These are phyloP conservation scores for Lophochroa leadbeateri DNA, from an alignment of 2,113 vertebrate genomes.

Conservation along the genomic window DNA sequence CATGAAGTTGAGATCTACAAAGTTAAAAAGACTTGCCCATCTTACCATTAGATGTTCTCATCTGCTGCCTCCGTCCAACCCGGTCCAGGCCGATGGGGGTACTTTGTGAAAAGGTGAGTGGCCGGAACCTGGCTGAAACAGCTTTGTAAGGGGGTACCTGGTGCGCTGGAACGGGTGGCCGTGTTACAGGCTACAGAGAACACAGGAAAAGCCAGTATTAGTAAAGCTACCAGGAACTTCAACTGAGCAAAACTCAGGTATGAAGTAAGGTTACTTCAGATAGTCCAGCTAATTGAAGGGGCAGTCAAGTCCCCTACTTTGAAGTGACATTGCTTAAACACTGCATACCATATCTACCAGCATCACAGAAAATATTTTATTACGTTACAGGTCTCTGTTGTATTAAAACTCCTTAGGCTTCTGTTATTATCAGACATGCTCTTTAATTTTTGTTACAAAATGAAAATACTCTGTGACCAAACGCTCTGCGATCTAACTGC, in stretches of 20 bases:
- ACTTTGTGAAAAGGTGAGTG: conserved; percentile 90
- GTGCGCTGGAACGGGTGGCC: conserved; percentile 90
- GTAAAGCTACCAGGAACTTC: background rate
- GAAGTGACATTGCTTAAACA: background rate
- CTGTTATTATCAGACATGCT: background rate
- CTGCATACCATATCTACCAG: background rate
- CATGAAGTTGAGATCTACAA: background rate
- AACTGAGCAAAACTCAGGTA: background rate
- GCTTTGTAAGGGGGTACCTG: conserved; percentile 92
- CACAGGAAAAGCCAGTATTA: conserved; percentile 46
- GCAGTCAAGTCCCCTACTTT: background rate
- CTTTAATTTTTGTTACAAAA: background rate
- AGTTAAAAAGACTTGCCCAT: background rate
- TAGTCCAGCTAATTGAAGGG: background rate
- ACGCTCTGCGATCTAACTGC: background rate
- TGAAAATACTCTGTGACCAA: background rate
- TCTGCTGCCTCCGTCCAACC: conserved; percentile 82
- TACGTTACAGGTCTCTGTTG: background rate
- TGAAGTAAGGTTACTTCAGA: background rate
- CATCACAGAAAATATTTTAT: background rate
- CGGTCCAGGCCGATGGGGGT: conserved; percentile 94
- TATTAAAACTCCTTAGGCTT: background rate
- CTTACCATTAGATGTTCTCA: conserved; percentile 89
- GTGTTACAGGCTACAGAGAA: conserved; percentile 76
- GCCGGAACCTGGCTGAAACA: conserved; percentile 89